Evolutionary conservation across 2,888 invertebrate species (phyloP).

Genomic region (Oscheius myriophilus): DNA sequence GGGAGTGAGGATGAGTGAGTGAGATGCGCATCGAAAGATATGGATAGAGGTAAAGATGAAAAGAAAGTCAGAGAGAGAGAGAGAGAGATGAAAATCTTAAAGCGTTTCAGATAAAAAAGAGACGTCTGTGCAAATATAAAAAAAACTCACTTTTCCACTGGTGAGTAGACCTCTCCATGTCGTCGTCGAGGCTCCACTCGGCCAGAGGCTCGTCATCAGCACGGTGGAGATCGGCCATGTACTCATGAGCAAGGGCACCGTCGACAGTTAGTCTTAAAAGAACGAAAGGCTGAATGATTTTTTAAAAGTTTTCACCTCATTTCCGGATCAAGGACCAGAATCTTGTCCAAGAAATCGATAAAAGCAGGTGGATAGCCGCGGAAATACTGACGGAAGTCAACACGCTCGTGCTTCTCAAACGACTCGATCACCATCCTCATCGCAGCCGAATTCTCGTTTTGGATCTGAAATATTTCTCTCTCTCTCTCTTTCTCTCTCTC

Average conservation of each 20-base stretch:
- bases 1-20: too few species aligned
- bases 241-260: slow-evolving; percentile 64
- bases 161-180: slow-evolving; percentile 48
- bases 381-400: slow-evolving; percentile 39
- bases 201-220: slow-evolving; percentile 63
- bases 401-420: slow-evolving; percentile 32
- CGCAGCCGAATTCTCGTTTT: slow-evolving; percentile 48
- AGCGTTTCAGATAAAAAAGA: slow-evolving; percentile 6
- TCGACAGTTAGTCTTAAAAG: slow-evolving; percentile 54
- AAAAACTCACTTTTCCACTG: slow-evolving; percentile 59
- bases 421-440: slow-evolving; percentile 58
- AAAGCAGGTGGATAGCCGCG: slow-evolving; percentile 39
- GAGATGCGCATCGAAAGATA: too few species aligned
- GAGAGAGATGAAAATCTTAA: too few species aligned
- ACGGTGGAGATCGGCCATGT: slow-evolving; percentile 51
- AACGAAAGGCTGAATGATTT: not conserved
- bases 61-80: too few species aligned
- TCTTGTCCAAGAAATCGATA: slow-evolving; percentile 62
- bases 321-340: slow-evolving; percentile 67
- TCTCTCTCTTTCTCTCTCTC: not conserved
- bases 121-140: too few species aligned
- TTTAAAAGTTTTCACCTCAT: slow-evolving; percentile 38
- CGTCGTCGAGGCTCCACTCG: slow-evolving; percentile 55
- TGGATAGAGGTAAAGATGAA: too few species aligned
- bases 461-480: slow-evolving; percentile 43